These are phyloP conservation scores for Eupsittula cactorum DNA, from an alignment of 2,113 vertebrate genomes.

Conservation along the genomic window DNA sequence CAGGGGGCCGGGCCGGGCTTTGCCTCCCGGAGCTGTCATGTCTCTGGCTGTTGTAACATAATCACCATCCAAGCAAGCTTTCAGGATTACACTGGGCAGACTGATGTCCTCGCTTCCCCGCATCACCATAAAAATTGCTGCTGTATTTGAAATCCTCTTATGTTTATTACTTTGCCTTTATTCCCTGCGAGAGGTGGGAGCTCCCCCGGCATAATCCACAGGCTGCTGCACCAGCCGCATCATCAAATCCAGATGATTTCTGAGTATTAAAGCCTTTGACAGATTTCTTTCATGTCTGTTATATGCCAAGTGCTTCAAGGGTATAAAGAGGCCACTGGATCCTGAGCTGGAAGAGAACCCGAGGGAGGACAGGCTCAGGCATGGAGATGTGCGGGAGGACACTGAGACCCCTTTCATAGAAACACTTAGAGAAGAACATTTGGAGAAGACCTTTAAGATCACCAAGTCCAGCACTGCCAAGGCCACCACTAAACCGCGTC, in stretches of 20 bases:
- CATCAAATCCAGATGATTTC: slow-evolving; percentile 22
- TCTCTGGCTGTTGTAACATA: rapidly evolving
- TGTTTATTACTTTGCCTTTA: slow-evolving; percentile 34
- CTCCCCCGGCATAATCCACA: background rate
- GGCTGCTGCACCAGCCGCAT: background rate
- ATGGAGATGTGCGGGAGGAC: rapidly evolving
- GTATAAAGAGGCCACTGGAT: background rate
- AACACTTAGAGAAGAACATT: background rate
- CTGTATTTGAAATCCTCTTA: slow-evolving; percentile 54
- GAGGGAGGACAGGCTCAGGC: background rate
- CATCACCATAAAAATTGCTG: background rate
- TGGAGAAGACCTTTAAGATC: background rate
- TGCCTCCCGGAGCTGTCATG: background rate
- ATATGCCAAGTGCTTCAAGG: background rate
- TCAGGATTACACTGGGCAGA: background rate
- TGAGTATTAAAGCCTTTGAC: slow-evolving; percentile 7
- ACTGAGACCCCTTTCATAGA: rapidly evolving
- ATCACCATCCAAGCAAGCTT: background rate
- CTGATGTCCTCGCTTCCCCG: background rate
- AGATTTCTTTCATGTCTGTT: background rate
- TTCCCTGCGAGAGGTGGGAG: background rate
- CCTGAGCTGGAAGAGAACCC: background rate
- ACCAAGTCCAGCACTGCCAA: background rate
- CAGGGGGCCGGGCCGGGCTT: rapidly evolving
- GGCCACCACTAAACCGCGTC: background rate